Percentiles rank a stretch among this genome's conserved stretches.
Conservation (phyloP, 2,888 invertebrate species). For the Lasioglossum marginatum region DNA sequence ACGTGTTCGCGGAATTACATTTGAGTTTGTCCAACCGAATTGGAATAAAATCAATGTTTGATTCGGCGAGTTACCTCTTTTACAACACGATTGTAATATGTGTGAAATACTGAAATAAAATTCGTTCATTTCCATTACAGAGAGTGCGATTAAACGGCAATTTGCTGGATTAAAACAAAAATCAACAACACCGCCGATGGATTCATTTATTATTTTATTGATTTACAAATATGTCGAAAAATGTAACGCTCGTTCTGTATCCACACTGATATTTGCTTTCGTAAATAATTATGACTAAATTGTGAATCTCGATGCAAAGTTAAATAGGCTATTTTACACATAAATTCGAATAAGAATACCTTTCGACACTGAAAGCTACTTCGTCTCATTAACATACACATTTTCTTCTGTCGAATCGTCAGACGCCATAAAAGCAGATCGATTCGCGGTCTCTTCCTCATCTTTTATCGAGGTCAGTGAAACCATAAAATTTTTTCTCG, state of each 20-base stretch:
- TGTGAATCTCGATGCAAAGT: not conserved
- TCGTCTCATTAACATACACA: not conserved
- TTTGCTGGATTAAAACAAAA: not conserved
- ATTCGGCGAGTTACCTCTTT: not conserved
- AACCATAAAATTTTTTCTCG: not conserved
- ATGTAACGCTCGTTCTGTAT: not conserved
- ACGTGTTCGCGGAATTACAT: not conserved
- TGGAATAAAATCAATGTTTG: not conserved
- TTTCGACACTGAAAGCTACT: not conserved
- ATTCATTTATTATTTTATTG: not conserved
- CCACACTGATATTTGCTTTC: not conserved
- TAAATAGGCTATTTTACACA: not conserved
- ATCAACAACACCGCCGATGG: not conserved
- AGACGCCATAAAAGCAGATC: not conserved
- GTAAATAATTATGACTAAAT: not conserved
- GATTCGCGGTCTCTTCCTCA: not conserved
- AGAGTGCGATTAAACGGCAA: not conserved
- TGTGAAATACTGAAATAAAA: not conserved
- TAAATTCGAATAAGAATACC: not conserved
- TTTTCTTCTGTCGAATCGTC: not conserved
- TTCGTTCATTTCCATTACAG: not conserved
- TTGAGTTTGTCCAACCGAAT: not conserved
- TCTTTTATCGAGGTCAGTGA: not conserved
- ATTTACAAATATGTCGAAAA: not conserved
- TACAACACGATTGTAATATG: not conserved